Base-by-base conservation (phyloP, 2,888 invertebrate genomes). In the Lithophane leautieri region DNA sequence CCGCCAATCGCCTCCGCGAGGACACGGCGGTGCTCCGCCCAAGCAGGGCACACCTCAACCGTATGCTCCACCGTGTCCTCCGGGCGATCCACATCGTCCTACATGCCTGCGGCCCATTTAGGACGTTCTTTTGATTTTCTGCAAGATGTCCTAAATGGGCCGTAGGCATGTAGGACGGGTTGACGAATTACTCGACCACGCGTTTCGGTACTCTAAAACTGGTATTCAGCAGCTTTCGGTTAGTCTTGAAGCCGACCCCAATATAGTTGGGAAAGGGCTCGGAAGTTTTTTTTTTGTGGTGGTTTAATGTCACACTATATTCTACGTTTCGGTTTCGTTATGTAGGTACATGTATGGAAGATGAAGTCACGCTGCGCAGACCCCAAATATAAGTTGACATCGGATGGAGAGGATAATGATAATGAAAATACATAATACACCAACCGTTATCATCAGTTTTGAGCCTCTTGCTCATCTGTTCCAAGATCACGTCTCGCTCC, bases 361-460 rank as follows among this genome's bases (percentile, higher is more conserved):
- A 28, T 16, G 25, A 14, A 25, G 25, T 16, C 3, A 28, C 16
- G 16, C 28, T 16, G 28, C 28, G 16, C 28, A 3, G 58, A 58
- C 28, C 28, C 2, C 28, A 28, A n/a, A 58, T 28, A 58, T 28
- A 58, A 28, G 58, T 58, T 28, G 1, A 8, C 16, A 58, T 58
- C 58, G 25, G 8, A 58, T 19, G 4, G 19, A 34, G 9, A 19
- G 19, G 19, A 34, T 34, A 28, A 22, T 22, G 25, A 25, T 54
- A 58, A 16, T 16, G 19, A 40, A 67, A 11, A 34, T 22, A 50
- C 50, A 50, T 22, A 62, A 11, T n/a, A 14, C 34, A 69, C 72
- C 76, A 94, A 98, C 99, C 98, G 95, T 99, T 99, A 95, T 99
- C 99, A 92, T 99, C 99, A 44, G 99, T 99, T 94, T 99, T 99